Conservation (phyloP, 2,888 invertebrate species). For the Ischnura elegans region DNA sequence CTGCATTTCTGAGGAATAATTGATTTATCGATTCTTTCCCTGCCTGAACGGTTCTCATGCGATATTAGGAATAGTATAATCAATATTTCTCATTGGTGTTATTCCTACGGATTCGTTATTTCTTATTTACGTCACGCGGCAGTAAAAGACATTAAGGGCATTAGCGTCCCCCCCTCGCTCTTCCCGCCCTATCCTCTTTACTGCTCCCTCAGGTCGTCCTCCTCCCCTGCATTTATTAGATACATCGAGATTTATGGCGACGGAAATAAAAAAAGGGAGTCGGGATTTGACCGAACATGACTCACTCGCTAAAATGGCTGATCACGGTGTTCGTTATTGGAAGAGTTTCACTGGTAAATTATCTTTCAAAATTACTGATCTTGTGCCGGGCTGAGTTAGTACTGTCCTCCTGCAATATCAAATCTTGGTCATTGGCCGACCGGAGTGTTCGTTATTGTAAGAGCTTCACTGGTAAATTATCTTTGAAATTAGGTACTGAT, state of each 20-base stretch:
- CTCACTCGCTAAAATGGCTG: conserved; percentile 27
- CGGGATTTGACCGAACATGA: conserved; percentile 14
- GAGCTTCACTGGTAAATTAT: conserved; percentile 10
- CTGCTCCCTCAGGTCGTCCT: conserved; percentile 33
- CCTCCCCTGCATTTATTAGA: conserved; percentile 58
- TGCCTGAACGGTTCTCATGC: background rate
- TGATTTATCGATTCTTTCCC: background rate
- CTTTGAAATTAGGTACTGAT: background rate
- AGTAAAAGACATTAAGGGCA: conserved; percentile 36
- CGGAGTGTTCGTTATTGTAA: conserved; percentile 6
- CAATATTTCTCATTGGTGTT: background rate
- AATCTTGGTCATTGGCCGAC: too few species aligned
- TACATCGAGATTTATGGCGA: conserved; percentile 47
- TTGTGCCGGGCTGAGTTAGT: background rate
- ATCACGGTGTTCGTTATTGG: conserved; percentile 25
- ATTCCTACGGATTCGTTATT: background rate
- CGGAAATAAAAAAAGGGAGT: conserved; percentile 46
- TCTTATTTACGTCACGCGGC: background rate
- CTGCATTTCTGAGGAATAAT: too few species aligned
- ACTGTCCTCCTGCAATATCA: too few species aligned
- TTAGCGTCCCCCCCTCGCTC: background rate
- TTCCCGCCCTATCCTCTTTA: conserved; percentile 11
- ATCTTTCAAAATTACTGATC: background rate
- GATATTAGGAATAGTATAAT: too few species aligned
- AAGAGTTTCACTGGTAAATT: background rate